Base-by-base conservation (phyloP, 2,888 invertebrate genomes). In the Drosophila trichaetosa region DNA sequence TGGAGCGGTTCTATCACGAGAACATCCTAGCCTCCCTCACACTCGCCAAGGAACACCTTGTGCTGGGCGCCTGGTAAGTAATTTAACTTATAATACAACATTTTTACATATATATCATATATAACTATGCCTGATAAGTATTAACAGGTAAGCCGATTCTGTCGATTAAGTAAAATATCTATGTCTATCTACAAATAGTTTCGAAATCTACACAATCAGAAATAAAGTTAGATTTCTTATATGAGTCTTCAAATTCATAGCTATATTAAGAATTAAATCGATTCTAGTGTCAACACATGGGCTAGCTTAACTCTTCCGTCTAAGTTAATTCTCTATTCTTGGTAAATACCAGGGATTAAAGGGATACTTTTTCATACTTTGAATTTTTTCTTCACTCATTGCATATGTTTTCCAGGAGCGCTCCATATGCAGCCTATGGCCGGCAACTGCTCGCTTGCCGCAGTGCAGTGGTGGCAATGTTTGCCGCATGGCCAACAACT, bases 401-500 rank as follows among this genome's bases (percentile, higher is more conserved):
- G 18, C 11, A 51, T 29, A 18, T 36, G 11, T 13, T 57, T 42
- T 40, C 16, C 24, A 78, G 77, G 65, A 29, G 34, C 5, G 11
- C 48, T 7, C 67, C 76, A 2, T 80, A 76, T 40, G 49, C 34
- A 2, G 27, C 16, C 13, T 66, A 40, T 10, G 57, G 48, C 10
- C 42, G 33, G 0, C 51, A 76, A 31, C 33, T 61, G 21, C 11
- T 80, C 49, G 34, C 58, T 1, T 54, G 51, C 18, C 60, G 81
- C 0, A 33, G 21, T 1, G 76, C 53, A 5, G 42, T n/a, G 1
- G 52, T 76, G 1, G 21, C 42, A 0, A 71, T 78, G 81, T 78
- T 71, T 24, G 48, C 16, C 4, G 6, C 49, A 1, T 78, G 77
- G 80, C 78, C 78, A 3, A 38, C 29, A 18, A 76, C 78, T 1